Percentiles rank a stretch among this genome's conserved stretches.
Conservation (phyloP, 2,113 vertebrate species). For the Origma solitaria region DNA sequence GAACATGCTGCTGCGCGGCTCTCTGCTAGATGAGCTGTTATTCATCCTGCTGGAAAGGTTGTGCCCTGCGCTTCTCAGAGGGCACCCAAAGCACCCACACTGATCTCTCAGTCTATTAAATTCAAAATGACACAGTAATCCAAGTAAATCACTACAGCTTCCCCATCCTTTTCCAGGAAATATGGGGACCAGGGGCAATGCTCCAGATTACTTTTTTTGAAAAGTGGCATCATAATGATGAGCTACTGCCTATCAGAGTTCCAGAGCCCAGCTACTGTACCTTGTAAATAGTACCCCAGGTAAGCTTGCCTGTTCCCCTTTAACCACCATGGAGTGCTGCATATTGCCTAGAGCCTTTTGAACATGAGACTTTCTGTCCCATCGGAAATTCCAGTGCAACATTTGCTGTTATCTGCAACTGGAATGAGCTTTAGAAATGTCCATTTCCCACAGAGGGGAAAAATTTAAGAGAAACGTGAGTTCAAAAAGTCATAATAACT, state of each 20-base stretch:
- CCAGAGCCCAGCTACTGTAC: neutral
- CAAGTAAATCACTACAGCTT: neutral
- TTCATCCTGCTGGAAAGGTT: neutral
- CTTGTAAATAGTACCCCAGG: neutral
- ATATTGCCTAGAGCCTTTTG: neutral
- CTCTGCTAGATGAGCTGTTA: neutral
- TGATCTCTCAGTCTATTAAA: neutral
- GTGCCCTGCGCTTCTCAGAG: neutral
- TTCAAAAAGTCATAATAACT: neutral
- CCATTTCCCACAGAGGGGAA: neutral
- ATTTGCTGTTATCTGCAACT: neutral
- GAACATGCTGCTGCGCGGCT: neutral
- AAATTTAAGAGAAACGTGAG: neutral
- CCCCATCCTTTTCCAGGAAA: slow-evolving; percentile 8
- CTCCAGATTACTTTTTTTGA: neutral
- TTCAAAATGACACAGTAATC: neutral
- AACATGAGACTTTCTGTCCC: neutral
- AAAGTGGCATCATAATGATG: neutral
- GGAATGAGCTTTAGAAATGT: neutral
- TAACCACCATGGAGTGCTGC: neutral
- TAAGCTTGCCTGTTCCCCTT: neutral
- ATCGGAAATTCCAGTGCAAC: neutral
- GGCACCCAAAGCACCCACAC: neutral
- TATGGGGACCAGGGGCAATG: neutral
- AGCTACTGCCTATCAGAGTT: neutral